Evolutionary conservation across 2,113 vertebrate species (phyloP), one percentile per base, ranked within the genome.

Genomic region (Phocoena phocoena): DNA sequence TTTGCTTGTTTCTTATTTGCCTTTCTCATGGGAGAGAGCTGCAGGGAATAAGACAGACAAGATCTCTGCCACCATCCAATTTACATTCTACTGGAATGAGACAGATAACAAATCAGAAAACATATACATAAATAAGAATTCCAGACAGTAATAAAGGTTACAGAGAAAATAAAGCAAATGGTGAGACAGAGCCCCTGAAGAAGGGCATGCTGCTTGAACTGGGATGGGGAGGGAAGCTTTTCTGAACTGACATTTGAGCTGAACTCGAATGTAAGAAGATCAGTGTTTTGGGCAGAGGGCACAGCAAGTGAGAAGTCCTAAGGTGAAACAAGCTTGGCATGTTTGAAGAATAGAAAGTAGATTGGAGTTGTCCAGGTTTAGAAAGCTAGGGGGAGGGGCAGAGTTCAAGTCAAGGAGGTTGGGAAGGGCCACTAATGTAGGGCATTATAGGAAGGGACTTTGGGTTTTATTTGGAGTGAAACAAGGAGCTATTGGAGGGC

Each of bases 1-100:
- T 20, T 58, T 91, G 71, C 11, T 84, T 65, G 28, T 84, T 90
- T 88, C 71, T 85, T 81, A 93, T 67, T 70, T 85, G 88, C 73
- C 68, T 58, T 58, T 25, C 38, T 71, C 38, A 74, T 60, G 44
- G 53, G 77, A 71, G 87, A 93, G 28, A 87, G 58, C 63, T 79
- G 65, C 60, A 71, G 55, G 85, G 21, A 76, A 77, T 79, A 50
- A 96, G 33, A 88, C n/a, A 71, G 50, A 68, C 9, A 89, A 79
- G 63, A 53, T 63, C 70, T 88, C 82, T 71, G 36, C 63, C 50
- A 50, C 79, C 26, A 86, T 68, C 73, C 82, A 96, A 63, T 62
- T 81, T 84, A 71, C 74, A 65, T 23, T 53, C 87, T 74, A 83
- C 4, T 93, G 28, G 12, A 31, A 50, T 55, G 38, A 53, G 62